Evolutionary conservation across 92 coral and sea anemone genomes (phyloP).

Genomic region (Scolanthus callimorphus): DNA sequence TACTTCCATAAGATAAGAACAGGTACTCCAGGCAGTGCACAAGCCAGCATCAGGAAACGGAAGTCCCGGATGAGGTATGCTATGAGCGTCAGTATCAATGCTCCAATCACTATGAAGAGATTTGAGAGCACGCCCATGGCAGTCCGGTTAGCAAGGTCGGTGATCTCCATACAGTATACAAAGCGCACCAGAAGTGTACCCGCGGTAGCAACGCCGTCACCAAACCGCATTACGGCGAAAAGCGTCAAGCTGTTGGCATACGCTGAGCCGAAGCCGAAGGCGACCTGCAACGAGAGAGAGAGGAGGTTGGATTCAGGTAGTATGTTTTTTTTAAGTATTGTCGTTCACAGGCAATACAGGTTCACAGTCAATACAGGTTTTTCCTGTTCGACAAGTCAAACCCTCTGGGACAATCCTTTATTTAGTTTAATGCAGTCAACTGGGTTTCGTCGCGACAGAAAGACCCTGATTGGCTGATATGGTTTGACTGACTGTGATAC

Average conservation of each 20-base stretch:
- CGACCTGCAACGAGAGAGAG: slow-evolving; percentile 1
- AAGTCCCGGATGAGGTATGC: slow-evolving; percentile 34
- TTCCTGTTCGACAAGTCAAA: no score
- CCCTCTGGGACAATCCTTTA: no score
- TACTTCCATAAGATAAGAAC: slow-evolving; percentile 30
- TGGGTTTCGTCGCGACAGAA: no score
- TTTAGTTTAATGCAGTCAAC: no score
- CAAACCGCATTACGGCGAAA: slow-evolving; percentile 39
- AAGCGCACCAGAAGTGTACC: slow-evolving; percentile 22
- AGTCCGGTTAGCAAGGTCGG: slow-evolving; percentile 20
- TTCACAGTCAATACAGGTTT: no score
- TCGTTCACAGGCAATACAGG: no score
- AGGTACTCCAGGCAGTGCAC: slow-evolving; percentile 14
- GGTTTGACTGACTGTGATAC: no score
- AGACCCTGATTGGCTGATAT: no score
- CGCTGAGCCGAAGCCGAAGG: slow-evolving; percentile 31
- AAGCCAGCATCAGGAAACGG: slow-evolving; percentile 24
- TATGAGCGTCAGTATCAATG: slow-evolving; percentile 6
- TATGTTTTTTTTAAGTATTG: no score
- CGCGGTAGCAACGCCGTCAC: slow-evolving; percentile 17
- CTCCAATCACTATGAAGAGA: slow-evolving; percentile 6
- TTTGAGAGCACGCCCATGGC: slow-evolving; percentile 11
- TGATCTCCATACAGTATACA: slow-evolving; percentile 34
- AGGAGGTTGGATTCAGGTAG: no score
- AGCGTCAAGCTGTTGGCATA: slow-evolving; percentile 25